Conservation (phyloP, 2,113 vertebrate species). For the Scomber scombrus region DNA sequence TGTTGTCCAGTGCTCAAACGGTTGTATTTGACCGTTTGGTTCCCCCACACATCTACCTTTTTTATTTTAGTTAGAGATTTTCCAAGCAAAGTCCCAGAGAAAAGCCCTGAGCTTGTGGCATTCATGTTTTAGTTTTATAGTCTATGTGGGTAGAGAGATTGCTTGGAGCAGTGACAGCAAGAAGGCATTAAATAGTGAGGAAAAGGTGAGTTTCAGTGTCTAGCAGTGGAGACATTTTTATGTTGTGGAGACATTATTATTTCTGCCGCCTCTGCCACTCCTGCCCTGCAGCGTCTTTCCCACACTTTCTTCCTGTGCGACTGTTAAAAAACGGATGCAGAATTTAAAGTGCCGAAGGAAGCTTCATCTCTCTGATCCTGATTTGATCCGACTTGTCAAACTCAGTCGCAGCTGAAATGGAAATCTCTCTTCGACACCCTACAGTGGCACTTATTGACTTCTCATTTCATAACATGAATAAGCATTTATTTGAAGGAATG, state of each 20-base stretch:
- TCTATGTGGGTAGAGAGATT: background rate
- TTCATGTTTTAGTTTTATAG: background rate
- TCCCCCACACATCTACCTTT: background rate
- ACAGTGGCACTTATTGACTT: background rate
- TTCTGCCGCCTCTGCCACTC: background rate
- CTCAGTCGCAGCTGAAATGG: background rate
- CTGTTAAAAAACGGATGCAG: too few species aligned
- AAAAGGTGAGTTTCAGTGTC: background rate
- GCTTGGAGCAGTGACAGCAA: constrained; percentile 5
- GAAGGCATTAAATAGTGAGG: background rate
- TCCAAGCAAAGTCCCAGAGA: background rate
- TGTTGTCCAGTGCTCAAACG: background rate
- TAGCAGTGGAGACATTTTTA: background rate
- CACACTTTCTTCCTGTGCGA: too few species aligned
- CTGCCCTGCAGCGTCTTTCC: background rate
- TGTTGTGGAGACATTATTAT: background rate
- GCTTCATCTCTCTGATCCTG: background rate
- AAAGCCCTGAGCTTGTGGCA: background rate
- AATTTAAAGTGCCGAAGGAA: background rate
- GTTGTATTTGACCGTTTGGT: background rate
- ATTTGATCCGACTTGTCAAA: background rate
- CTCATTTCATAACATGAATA: background rate
- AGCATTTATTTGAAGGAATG: too few species aligned
- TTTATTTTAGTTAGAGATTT: background rate
- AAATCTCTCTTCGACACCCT: background rate